These are phyloP conservation scores for Lordiphosa collinella DNA, from an alignment of 1,140 invertebrate species.

Conservation along the genomic window DNA sequence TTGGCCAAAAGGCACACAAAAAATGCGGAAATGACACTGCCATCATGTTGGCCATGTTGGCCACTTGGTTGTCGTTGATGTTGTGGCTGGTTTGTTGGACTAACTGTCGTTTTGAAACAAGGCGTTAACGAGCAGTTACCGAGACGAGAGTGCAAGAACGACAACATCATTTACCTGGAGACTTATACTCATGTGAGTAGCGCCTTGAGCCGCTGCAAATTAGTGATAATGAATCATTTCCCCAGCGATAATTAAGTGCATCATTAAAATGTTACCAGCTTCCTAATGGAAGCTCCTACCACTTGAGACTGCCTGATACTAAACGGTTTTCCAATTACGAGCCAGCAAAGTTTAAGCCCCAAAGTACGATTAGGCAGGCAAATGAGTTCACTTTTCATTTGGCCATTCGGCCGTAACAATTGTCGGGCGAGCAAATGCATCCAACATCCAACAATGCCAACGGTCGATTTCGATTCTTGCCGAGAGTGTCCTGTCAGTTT, in stretches of 20 bases:
- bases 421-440: conserved; percentile 11
- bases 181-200: conserved; percentile 22
- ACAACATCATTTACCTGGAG: conserved; percentile 24
- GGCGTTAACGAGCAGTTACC: conserved; percentile 50
- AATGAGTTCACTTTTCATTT: conserved; percentile 30
- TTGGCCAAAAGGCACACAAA: conserved; percentile 27
- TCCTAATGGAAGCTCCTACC: conserved; percentile 35
- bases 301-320: conserved; percentile 25
- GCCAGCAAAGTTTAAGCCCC: conserved; percentile 25
- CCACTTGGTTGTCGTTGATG: conserved; percentile 26
- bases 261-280: conserved; percentile 59
- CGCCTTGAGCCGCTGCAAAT: conserved; percentile 39
- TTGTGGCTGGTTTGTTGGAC: conserved; percentile 19
- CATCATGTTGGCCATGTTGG: conserved; percentile 43
- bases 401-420: conserved; percentile 33
- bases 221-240: conserved; percentile 74
- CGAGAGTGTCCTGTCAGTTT: conserved; percentile 33
- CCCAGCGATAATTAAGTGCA: conserved; percentile 64
- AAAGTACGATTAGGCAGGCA: conserved; percentile 33
- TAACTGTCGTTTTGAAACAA: conserved; percentile 19
- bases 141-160: conserved; percentile 9
- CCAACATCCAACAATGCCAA: conserved; percentile 41
- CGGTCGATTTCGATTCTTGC: conserved; percentile 21
- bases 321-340: conserved; percentile 68
- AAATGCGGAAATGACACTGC: conserved; percentile 54